Conservation (phyloP, 2,113 vertebrate genomes). For the Odocoileus virginianus region DNA sequence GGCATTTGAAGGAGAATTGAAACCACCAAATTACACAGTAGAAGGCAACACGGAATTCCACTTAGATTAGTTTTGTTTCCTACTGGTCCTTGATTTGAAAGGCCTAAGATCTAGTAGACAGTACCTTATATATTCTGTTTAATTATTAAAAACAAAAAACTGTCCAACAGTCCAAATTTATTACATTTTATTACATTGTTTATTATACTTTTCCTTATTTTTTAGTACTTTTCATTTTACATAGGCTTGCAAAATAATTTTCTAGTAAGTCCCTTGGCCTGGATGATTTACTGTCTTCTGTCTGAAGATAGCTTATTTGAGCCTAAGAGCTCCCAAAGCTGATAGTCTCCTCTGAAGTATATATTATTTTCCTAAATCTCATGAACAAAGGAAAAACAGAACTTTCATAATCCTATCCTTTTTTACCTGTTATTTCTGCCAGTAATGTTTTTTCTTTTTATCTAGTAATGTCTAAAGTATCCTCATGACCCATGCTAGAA, state of each 20-base stretch:
- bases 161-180: background rate
- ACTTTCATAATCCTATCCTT: background rate
- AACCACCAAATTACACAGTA: background rate
- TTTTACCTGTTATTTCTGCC: background rate
- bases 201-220: background rate
- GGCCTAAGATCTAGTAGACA: background rate
- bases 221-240: background rate
- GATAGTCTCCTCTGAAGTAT: background rate
- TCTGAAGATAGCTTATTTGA: background rate
- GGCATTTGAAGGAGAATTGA: slow-evolving; percentile 2
- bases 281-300: background rate
- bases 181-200: background rate
- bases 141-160: background rate
- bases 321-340: background rate
- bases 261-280: background rate
- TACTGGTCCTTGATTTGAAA: background rate
- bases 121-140: background rate
- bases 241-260: background rate
- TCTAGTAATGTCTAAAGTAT: background rate
- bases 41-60: background rate
- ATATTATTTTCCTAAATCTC: background rate
- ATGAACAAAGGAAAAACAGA: background rate
- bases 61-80: background rate
- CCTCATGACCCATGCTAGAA: background rate
- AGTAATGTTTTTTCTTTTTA: background rate